These are phyloP conservation scores for Monomorium pharaonis DNA, from an alignment of 1,140 invertebrate species.

Conservation along the genomic window DNA sequence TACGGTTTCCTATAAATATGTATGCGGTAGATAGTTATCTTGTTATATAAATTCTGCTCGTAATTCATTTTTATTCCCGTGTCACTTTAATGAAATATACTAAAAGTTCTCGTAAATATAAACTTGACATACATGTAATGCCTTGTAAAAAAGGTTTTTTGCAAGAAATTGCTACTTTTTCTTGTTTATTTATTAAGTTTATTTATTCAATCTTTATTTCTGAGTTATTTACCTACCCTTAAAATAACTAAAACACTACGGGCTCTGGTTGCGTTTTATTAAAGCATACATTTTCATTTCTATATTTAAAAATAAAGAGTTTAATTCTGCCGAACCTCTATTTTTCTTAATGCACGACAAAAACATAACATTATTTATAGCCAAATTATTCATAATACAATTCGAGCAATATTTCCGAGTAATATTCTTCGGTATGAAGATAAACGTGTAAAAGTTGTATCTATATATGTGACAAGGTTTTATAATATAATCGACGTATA, in stretches of 20 bases:
- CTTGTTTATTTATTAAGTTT: neutral
- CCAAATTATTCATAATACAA: neutral
- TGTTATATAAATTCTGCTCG: neutral
- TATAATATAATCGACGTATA: neutral
- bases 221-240: neutral
- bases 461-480: neutral
- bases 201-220: constrained; percentile 2
- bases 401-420: neutral
- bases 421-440: neutral
- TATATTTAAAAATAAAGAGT: neutral
- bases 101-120: constrained; percentile 8
- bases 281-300: neutral
- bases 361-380: neutral
- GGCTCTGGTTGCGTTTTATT: neutral
- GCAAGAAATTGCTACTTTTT: neutral
- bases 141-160: neutral
- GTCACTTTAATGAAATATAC: neutral
- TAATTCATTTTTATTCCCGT: neutral
- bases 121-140: neutral
- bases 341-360: neutral
- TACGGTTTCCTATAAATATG: neutral
- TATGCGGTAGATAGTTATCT: neutral
- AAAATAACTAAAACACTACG: neutral
- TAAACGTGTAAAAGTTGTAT: neutral
- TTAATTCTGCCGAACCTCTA: neutral